Evolutionary conservation across 1,140 invertebrate genomes (phyloP).

Genomic region (Drosophila elegans): DNA sequence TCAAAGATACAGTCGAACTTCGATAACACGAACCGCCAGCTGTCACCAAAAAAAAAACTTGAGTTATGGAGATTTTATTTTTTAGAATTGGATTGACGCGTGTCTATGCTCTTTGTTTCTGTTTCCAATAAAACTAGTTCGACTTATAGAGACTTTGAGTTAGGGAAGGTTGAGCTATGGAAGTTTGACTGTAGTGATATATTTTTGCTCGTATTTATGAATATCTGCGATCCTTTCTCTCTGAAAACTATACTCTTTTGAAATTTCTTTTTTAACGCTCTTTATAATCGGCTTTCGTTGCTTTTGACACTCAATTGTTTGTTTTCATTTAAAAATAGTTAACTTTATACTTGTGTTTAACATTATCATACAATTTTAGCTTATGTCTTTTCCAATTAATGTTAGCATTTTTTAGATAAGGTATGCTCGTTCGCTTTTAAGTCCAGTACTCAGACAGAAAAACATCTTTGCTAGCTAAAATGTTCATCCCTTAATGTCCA

Average conservation of each 20-base stretch:
- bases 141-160: constrained; percentile 1
- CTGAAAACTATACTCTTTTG: constrained; percentile 23
- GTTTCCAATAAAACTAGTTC: constrained; percentile 1
- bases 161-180: constrained; percentile 9
- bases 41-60: neutral
- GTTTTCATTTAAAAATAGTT: constrained; percentile 76
- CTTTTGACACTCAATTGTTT: constrained; percentile 29
- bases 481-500: neutral
- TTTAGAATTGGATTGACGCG: neutral
- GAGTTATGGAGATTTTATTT: neutral
- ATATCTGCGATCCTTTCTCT: constrained; percentile 12
- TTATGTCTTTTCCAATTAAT: constrained; percentile 22
- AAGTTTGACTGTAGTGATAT: constrained; percentile 45
- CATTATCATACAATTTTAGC: constrained; percentile 38
- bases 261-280: constrained; percentile 20
- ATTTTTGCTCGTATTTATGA: constrained; percentile 27
- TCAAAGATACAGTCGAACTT: constrained; percentile 36
- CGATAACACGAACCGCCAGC: constrained; percentile 4
- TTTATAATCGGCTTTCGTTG: constrained; percentile 40
- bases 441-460: constrained; percentile 31
- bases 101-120: neutral
- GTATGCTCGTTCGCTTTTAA: constrained; percentile 25
- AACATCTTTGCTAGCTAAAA: constrained; percentile 13
- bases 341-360: constrained; percentile 80
- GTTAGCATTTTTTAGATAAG: constrained; percentile 20